Percentiles rank a stretch among this genome's conserved stretches.
Conservation (phyloP, 92 coral and sea anemone species). For the Heliopora coerulea region DNA sequence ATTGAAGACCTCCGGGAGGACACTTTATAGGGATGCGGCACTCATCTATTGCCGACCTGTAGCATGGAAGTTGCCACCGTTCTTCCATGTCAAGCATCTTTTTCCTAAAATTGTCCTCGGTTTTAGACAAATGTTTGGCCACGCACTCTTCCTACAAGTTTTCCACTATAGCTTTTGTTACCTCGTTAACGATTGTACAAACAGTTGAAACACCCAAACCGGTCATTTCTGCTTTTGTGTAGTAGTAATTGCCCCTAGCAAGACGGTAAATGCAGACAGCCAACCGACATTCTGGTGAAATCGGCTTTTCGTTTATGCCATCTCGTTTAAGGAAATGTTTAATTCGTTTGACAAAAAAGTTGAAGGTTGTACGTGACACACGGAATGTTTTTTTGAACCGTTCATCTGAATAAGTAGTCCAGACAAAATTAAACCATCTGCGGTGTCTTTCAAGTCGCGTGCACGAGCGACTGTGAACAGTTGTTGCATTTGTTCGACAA, state of each 20-base stretch:
- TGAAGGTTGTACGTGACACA: too few species aligned
- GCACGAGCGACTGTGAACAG: constrained; percentile 46
- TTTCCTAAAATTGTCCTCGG: constrained; percentile 37
- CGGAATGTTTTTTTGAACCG: too few species aligned
- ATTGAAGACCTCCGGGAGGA: constrained; percentile 55
- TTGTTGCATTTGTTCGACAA: constrained; percentile 15
- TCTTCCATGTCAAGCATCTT: constrained; percentile 51
- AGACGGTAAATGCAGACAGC: constrained; percentile 56
- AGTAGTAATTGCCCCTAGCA: constrained; percentile 60
- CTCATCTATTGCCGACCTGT: constrained; percentile 57
- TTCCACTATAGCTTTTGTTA: constrained; percentile 47
- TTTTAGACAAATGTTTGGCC: constrained; percentile 39
- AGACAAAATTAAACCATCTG: too few species aligned
- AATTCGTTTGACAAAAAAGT: too few species aligned
- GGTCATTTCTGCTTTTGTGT: constrained; percentile 53
- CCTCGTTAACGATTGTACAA: constrained; percentile 45
- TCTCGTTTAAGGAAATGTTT: too few species aligned
- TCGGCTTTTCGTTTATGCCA: too few species aligned
- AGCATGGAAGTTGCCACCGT: constrained; percentile 56
- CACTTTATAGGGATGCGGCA: constrained; percentile 60
- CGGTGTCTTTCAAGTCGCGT: constrained; percentile 33
- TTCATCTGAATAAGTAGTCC: too few species aligned
- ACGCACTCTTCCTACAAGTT: constrained; percentile 47
- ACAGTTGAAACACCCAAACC: constrained; percentile 63
- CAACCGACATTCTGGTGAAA: too few species aligned